Base-by-base conservation (phyloP, 2,113 vertebrate genomes). In the Cairina moschata region DNA sequence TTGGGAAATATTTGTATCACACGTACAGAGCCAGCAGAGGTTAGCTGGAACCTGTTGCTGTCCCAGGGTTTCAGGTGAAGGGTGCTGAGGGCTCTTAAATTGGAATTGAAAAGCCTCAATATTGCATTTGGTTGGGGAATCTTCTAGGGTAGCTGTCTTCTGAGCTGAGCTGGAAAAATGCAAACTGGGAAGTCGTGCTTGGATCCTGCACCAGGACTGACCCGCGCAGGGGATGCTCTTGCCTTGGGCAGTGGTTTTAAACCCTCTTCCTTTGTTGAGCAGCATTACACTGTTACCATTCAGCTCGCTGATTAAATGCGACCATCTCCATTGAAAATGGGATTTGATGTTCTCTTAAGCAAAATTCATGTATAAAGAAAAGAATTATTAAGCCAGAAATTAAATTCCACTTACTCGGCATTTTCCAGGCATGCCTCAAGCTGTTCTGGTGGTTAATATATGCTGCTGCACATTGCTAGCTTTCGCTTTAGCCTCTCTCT, bases 321-420 rank as follows among this genome's bases (percentile, higher is more conserved):
- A 36, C 90, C 42, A 20, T 81, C 73, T 46, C 77, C 73, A 91
- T 8, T 58, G 86, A 93, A 96, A 94, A 91, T 50, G 55, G 77
- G 69, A 93, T 94, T 91, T 86, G 76, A 58, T 94, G 73, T 93
- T 91, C 90, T 93, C 73, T 92, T 76, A 62, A 92, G 77, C 38
- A 81, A 86, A 93, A 94, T 52, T 92, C 69, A 69, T 59, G 54
- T 86, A 60, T 83, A 82, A 92, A 95, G 86, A 86, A 95, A 91
- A 81, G 86, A 93, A 79, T 91, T 94, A 81, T 75, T 88, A 93
- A 93, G 48, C 69, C 83, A 94, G 92, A 89, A 94, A 84, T 95
- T 82, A 84, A 96, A 93, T 91, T 93, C 62, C 48, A 50, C 69
- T 90, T 79, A 11, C 26, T 81, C 0, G 26, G 50, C 0, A 0